phyloP scores from a whole-genome alignment of 1,140 invertebrate species.

The Sinella curviseta region DNA sequence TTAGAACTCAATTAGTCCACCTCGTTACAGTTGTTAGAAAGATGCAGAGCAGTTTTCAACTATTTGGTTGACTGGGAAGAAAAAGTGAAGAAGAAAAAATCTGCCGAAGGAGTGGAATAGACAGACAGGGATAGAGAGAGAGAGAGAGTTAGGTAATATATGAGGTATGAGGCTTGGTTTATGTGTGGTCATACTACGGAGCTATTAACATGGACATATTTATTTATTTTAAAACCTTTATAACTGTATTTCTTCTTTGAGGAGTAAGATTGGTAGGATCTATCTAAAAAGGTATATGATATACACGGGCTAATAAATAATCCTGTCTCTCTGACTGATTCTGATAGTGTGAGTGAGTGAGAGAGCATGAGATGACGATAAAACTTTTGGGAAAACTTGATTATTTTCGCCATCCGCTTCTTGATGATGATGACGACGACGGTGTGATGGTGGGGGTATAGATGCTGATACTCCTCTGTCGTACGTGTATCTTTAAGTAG shows the following conservation, averaged over 20 bases:
- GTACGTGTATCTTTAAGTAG: too few species aligned
- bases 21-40: neutral
- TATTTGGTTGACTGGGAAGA: too few species aligned
- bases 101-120: neutral
- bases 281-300: neutral
- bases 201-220: neutral
- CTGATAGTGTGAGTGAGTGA: neutral
- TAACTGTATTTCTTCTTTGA: too few species aligned
- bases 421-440: neutral
- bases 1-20: slow-evolving; percentile 12
- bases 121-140: neutral
- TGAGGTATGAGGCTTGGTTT: neutral
- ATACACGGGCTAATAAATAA: slow-evolving; percentile 1
- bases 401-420: neutral
- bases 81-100: neutral
- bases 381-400: neutral
- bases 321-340: neutral
- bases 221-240: neutral
- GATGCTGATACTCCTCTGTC: neutral
- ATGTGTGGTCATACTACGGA: neutral
- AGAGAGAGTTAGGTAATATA: neutral
- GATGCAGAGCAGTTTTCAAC: neutral
- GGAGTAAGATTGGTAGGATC: neutral
- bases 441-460: neutral
- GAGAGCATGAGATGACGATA: neutral